These are phyloP conservation scores for Paramormyrops hopkinsi DNA, from an alignment of 2,797 vertebrate genomes.

Conservation along the genomic window DNA sequence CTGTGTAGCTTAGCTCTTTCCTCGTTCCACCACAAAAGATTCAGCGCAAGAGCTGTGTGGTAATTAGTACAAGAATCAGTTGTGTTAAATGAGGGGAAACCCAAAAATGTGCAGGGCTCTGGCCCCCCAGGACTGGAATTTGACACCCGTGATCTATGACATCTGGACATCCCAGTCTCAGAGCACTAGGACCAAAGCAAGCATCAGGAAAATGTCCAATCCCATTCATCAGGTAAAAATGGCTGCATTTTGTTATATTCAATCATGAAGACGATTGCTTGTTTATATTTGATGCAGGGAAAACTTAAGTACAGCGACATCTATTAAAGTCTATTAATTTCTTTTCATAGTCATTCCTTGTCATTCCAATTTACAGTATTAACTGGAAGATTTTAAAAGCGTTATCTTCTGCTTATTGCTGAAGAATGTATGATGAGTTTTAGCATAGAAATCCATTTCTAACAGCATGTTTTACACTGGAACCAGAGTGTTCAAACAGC, in stretches of 20 bases:
- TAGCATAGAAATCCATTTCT: background rate
- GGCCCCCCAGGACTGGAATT: too few species aligned
- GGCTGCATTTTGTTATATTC: constrained; percentile 1
- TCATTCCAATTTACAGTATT: background rate
- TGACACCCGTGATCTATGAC: constrained; percentile 41
- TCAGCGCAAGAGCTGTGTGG: background rate
- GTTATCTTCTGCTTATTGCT: background rate
- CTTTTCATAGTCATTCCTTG: background rate
- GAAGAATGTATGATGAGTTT: background rate
- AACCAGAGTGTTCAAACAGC: background rate
- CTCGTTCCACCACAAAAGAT: background rate
- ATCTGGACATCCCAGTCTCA: constrained; percentile 54
- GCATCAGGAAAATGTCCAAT: constrained; percentile 62
- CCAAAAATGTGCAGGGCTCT: too few species aligned
- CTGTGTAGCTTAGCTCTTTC: background rate
- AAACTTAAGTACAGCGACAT: background rate
- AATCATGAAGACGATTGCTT: background rate
- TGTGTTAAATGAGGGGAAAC: constrained; percentile 17
- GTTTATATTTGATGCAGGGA: background rate
- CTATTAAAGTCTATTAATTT: background rate
- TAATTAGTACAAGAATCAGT: constrained; percentile 30
- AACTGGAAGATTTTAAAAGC: background rate
- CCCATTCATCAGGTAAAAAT: constrained; percentile 68
- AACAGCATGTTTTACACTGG: background rate
- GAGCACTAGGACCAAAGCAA: constrained; percentile 47